Evolutionary conservation across 2,888 invertebrate species (phyloP), one percentile per base, ranked within the genome.

Genomic region (Phengaris arion): DNA sequence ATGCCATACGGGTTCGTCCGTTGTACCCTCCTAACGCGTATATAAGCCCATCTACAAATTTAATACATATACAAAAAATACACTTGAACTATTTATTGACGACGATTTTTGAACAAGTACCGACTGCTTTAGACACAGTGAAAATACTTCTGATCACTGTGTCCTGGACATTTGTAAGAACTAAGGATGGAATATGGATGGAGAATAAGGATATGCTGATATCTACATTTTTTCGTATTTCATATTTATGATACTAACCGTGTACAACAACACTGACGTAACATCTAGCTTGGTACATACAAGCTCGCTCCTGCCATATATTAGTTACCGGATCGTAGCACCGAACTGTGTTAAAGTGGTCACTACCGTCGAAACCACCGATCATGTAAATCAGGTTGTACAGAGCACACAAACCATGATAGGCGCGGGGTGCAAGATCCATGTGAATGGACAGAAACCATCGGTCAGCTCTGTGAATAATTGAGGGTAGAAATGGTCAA

Each of bases 1-100:
- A 95, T 55, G 95, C 95, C 94, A 97, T 95, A 80, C 97, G 95
- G 9, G 95, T 95, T 68, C 95, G 94, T 12, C 97, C 97, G 86
- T 97, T 97, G 88, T 96, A 97, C 0, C 97, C 97, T 0, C 98
- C 98, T 82, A 97, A 94, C 0, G 97, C 97, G 87, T 97, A 98
- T 77, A 98, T 96, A 81, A 95, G 92, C 74, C 95, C 96, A 84
- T 95, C 94, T 95, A 81, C 35, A 51, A 77, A 68, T 59, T 22
- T 22, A 15, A 8, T 10, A 59, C 15, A 22, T 10, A 22, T 15
- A 15, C 8, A 15, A 8, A 22, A 57, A 35, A 35, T 35, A 35
- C 35, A 35, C 4, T 15, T 57, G 15, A 2, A 15, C 22, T 22
- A 9, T 9, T 59, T 8, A 15, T 2, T 15, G 35, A 35, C 35